These are phyloP conservation scores for Schizotus pectinicornis DNA, from an alignment of 2,888 invertebrate species.

Conservation along the genomic window DNA sequence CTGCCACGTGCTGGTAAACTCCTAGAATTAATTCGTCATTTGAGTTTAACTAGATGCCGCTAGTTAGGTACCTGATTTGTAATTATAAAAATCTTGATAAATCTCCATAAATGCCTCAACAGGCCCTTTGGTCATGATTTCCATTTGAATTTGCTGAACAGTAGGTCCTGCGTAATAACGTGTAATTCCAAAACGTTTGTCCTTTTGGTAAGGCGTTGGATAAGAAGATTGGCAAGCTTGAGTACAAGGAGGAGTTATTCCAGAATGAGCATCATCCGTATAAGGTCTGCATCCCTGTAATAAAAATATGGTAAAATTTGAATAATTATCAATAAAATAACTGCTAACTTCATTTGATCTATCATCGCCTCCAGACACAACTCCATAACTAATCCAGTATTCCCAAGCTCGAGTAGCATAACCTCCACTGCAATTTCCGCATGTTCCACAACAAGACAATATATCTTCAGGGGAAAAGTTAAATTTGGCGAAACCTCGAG, in stretches of 20 bases:
- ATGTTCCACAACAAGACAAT: conserved; percentile 75
- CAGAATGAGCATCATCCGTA: background rate
- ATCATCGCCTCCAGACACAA: conserved; percentile 84
- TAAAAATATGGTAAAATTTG: background rate
- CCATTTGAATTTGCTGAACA: conserved; percentile 4
- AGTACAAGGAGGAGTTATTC: background rate
- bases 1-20: conserved; percentile 74
- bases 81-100: conserved; percentile 1
- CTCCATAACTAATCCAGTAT: conserved; percentile 78
- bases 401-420: conserved; percentile 79
- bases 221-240: background rate
- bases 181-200: background rate
- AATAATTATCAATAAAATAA: background rate
- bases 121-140: conserved; percentile 7
- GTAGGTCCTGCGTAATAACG: background rate
- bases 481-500: conserved; percentile 22
- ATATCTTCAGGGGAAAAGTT: conserved; percentile 72
- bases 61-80: background rate
- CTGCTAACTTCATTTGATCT: conserved; percentile 66
- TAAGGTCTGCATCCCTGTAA: conserved; percentile 8
- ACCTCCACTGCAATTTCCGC: conserved; percentile 83
- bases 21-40: conserved; percentile 55
- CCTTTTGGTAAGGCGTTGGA: background rate
- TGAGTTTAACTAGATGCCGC: background rate
- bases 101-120: background rate